Percentiles rank a stretch among this genome's conserved stretches.
Conservation (phyloP, 2,113 vertebrate genomes). For the Nymphicus hollandicus region DNA sequence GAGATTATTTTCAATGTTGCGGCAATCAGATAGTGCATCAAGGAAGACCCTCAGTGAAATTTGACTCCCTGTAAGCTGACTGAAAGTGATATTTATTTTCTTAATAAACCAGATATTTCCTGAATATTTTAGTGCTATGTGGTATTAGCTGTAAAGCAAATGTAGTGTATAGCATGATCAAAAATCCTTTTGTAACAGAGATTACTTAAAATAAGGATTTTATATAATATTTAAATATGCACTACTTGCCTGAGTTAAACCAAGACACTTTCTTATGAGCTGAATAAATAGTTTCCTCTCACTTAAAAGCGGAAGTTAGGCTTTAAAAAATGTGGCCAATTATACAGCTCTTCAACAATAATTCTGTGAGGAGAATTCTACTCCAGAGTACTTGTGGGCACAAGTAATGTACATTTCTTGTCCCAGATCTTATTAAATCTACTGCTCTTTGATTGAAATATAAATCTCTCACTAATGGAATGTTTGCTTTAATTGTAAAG, state of each 20-base stretch:
- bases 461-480: background rate
- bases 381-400: background rate
- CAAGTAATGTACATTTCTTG: background rate
- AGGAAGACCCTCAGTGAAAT: background rate
- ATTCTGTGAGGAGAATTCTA: background rate
- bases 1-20: background rate
- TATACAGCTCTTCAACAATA: background rate
- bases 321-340: background rate
- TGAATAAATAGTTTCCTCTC: background rate
- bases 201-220: background rate
- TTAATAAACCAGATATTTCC: background rate
- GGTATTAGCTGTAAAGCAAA: background rate
- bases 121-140: background rate
- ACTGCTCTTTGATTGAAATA: background rate
- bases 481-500: background rate
- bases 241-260: background rate
- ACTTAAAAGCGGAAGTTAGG: background rate
- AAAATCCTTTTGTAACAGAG: background rate
- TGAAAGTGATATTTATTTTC: background rate
- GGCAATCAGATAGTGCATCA: background rate
- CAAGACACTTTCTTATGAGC: background rate
- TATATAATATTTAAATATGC: background rate
- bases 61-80: background rate
- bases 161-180: background rate
- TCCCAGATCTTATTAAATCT: background rate